Percentiles rank a stretch among this genome's conserved stretches.
Evolutionary conservation across 1,140 invertebrate species (phyloP).

Genomic region (Charaxes varanes): DNA sequence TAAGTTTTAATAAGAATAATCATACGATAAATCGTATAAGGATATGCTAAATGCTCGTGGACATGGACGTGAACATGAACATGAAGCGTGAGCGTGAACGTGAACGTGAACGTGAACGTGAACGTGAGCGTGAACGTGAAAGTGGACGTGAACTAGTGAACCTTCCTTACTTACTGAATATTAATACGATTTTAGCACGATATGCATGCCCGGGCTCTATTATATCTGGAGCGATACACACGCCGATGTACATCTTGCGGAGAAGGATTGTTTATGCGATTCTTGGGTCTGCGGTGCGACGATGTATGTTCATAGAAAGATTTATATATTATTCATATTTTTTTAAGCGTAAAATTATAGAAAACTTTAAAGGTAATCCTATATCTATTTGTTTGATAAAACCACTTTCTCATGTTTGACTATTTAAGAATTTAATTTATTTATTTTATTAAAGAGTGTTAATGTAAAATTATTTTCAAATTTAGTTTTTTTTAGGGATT

Average conservation of each 20-base stretch:
- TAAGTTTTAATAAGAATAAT: not conserved
- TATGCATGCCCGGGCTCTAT: constrained; percentile 75
- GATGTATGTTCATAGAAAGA: constrained; percentile 30
- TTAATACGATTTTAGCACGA: no score
- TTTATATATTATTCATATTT: not conserved
- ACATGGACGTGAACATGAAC: no score
- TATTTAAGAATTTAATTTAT: not conserved
- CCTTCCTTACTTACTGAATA: not conserved
- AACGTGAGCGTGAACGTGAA: no score
- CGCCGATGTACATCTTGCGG: constrained; percentile 74
- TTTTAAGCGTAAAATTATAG: no score
- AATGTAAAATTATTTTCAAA: not conserved
- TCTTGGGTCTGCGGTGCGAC: constrained; percentile 59
- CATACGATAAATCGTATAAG: no score
- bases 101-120: no score
- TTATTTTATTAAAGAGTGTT: not conserved
- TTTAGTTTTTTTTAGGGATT: constrained; percentile 26
- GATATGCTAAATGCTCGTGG: no score
- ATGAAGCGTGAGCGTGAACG: no score
- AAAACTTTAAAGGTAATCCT: no score
- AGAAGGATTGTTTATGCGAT: constrained; percentile 67
- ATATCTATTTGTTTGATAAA: no score
- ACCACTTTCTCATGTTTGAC: no score
- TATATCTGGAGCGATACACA: constrained; percentile 75
- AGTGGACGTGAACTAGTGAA: not conserved